Evolutionary conservation across 1,140 invertebrate genomes (phyloP).

Genomic region (Anastrepha obliqua): DNA sequence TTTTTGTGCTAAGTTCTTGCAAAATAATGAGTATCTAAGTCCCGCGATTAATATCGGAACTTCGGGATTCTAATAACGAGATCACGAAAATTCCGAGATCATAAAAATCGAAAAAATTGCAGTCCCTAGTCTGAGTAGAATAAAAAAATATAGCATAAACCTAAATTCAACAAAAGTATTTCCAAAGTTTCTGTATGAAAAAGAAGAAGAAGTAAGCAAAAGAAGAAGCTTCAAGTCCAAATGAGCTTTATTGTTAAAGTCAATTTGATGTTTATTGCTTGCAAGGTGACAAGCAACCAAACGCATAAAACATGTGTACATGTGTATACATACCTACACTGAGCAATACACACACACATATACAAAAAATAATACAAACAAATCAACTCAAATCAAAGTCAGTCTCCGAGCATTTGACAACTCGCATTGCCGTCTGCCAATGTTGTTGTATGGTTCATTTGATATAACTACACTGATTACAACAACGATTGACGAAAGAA

Average conservation of each 20-base stretch:
- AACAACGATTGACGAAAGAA: neutral
- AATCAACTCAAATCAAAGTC: constrained; percentile 24
- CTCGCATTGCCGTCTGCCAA: neutral
- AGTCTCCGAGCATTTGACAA: neutral
- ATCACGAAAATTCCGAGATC: no score
- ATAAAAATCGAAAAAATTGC: no score
- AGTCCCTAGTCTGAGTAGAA: no score
- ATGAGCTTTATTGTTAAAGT: constrained; percentile 21
- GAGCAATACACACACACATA: no score
- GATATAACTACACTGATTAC: neutral
- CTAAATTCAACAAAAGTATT: no score
- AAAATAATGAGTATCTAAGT: no score
- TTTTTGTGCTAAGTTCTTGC: no score
- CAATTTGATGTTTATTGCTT: neutral
- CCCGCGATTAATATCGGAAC: no score
- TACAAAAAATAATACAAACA: neutral
- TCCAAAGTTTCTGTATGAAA: neutral
- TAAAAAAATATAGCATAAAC: no score
- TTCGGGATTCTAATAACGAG: no score
- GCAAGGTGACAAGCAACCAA: neutral
- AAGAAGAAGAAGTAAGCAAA: neutral
- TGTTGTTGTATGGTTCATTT: neutral
- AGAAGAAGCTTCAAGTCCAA: neutral
- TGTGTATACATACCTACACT: neutral
- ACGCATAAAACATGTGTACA: neutral